Percentiles rank a stretch among this genome's conserved stretches.
Evolutionary conservation across 2,888 invertebrate genomes (phyloP).

Genomic region (Drosophila cognata): DNA sequence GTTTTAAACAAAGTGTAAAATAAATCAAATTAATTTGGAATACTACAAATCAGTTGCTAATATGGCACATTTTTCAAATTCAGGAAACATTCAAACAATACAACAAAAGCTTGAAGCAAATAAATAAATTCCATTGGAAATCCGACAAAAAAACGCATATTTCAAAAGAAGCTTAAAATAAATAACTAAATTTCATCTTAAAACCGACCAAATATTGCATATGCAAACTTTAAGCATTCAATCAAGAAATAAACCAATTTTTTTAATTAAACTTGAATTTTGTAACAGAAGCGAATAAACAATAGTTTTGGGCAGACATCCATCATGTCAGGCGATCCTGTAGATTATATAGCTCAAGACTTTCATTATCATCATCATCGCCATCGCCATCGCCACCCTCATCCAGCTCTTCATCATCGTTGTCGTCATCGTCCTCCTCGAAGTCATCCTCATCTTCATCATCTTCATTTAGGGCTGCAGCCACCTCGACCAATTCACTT

Average conservation of each 20-base stretch:
- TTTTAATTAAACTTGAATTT: not conserved
- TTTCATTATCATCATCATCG: not conserved
- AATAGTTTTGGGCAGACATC: not conserved
- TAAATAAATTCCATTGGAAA: no score
- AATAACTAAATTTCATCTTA: not conserved
- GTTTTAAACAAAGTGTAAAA: no score
- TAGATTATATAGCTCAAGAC: conserved; percentile 20
- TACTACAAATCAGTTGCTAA: no score
- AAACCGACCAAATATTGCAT: not conserved
- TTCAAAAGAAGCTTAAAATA: no score
- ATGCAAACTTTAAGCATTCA: not conserved
- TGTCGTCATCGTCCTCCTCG: not conserved
- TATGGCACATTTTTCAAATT: no score
- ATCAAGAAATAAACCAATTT: not conserved
- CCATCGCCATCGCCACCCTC: not conserved
- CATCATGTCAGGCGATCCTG: conserved; percentile 11
- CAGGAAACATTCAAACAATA: no score
- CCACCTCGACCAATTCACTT: conserved; percentile 33
- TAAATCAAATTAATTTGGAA: no score
- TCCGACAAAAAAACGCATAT: no score
- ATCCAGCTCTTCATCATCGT: not conserved
- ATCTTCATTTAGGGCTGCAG: conserved; percentile 1
- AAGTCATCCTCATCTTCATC: conserved; percentile 27
- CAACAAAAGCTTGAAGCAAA: no score
- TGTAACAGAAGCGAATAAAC: conserved; percentile 1